A percentile compares a stretch with the other conserved stretches of the same genome.
phyloP scores from a whole-genome alignment of 2,888 invertebrate genomes.

The Clepsis dumicolana region DNA sequence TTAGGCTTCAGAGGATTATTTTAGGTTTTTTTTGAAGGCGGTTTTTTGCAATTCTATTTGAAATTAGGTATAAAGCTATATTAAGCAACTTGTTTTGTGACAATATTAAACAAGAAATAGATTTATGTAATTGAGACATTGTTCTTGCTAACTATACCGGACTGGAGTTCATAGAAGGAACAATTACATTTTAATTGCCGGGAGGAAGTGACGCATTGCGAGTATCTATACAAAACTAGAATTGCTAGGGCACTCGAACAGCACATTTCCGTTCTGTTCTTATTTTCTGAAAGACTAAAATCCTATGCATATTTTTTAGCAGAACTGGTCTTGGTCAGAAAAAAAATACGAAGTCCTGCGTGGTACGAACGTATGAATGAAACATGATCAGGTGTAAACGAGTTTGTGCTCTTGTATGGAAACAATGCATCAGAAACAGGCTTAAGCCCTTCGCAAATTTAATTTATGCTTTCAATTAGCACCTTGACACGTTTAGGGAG shows the following conservation, averaged over 20 bases:
- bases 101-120: not conserved
- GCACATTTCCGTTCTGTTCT: slow-evolving; percentile 19
- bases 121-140: slow-evolving; percentile 10
- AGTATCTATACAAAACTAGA: slow-evolving; percentile 4
- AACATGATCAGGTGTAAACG: slow-evolving; percentile 65
- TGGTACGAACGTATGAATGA: slow-evolving; percentile 54
- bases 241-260: slow-evolving; percentile 15
- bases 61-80: not conserved
- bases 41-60: not conserved
- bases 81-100: not conserved
- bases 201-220: slow-evolving; percentile 37
- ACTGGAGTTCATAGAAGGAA: slow-evolving; percentile 9
- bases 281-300: slow-evolving; percentile 14
- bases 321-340: slow-evolving; percentile 6
- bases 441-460: slow-evolving; percentile 50
- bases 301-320: slow-evolving; percentile 13
- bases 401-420: slow-evolving; percentile 60
- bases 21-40: too few species aligned
- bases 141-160: slow-evolving; percentile 14
- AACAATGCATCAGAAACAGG: slow-evolving; percentile 68
- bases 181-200: not conserved
- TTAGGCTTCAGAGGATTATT: too few species aligned
- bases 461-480: slow-evolving; percentile 46
- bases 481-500: slow-evolving; percentile 33
- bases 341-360: slow-evolving; percentile 7